These are phyloP conservation scores for Seira ritae DNA, from an alignment of 2,888 invertebrate species.

Conservation along the genomic window DNA sequence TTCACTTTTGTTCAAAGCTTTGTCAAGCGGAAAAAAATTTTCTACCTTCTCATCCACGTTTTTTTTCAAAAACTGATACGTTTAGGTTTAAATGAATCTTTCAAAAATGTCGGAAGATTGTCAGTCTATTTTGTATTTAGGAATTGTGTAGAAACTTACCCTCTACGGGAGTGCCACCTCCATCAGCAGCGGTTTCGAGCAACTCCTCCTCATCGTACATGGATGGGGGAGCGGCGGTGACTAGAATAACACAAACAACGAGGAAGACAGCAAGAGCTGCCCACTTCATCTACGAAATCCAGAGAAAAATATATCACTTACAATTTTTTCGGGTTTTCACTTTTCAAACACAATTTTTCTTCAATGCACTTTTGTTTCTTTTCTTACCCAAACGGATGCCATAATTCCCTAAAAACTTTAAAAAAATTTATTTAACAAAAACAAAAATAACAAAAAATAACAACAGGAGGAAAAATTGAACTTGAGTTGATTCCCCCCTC, in stretches of 20 bases:
- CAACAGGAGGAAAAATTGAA: constrained; percentile 18
- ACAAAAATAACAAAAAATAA: not conserved
- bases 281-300: constrained; percentile 53
- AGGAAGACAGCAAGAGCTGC: constrained; percentile 58
- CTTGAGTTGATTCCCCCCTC: constrained; percentile 18
- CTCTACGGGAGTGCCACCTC: constrained; percentile 65
- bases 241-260: constrained; percentile 60
- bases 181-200: constrained; percentile 41
- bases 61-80: too few relatives aligned
- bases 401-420: constrained; percentile 45
- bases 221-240: constrained; percentile 64
- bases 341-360: not conserved
- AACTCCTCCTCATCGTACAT: constrained; percentile 52
- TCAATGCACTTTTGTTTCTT: not conserved
- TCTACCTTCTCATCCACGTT: too few relatives aligned
- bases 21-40: too few relatives aligned
- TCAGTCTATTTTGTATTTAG: too few relatives aligned
- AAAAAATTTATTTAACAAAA: too few relatives aligned
- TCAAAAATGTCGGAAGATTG: too few relatives aligned
- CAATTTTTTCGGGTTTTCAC: constrained; percentile 21
- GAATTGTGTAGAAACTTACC: constrained; percentile 63
- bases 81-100: too few relatives aligned
- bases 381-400: constrained; percentile 63
- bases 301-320: constrained; percentile 5
- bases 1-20: too few relatives aligned